phyloP scores from a whole-genome alignment of 2,113 vertebrate genomes.

The Motacilla tschutschensis region DNA sequence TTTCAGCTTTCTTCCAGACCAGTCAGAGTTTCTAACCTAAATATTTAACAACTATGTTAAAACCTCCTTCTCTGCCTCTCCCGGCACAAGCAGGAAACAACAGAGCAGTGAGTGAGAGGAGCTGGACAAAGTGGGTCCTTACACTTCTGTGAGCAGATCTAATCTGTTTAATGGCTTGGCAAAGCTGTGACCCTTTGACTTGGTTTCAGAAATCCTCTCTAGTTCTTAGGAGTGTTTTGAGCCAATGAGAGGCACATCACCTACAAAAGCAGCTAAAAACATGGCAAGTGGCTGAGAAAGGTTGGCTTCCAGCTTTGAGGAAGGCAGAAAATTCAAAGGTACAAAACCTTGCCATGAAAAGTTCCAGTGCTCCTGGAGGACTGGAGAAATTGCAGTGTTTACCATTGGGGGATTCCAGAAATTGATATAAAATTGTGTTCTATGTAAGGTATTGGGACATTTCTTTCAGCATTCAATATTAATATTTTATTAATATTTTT shows the following conservation, averaged over 20 bases:
- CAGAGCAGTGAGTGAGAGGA: not conserved
- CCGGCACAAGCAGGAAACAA: constrained; percentile 5
- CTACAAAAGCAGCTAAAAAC: not conserved
- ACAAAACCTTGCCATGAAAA: not conserved
- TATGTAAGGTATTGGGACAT: not conserved
- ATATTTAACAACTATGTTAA: not conserved
- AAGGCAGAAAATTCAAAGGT: not conserved
- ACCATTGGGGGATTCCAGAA: not conserved
- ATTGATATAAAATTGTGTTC: not conserved
- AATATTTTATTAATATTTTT: not conserved
- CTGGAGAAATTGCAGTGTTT: not conserved
- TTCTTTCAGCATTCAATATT: not conserved
- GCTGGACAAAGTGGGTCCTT: not conserved
- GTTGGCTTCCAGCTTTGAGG: not conserved
- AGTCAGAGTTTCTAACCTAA: not conserved
- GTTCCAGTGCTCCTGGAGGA: not conserved
- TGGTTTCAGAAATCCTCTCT: not conserved
- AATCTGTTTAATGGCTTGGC: not conserved
- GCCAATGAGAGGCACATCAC: not conserved
- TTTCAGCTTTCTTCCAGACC: not conserved
- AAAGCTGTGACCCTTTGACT: not conserved
- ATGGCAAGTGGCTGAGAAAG: not conserved
- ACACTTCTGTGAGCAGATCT: not conserved
- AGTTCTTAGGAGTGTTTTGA: not conserved
- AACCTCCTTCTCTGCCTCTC: not conserved